Percentiles rank a stretch among this genome's conserved stretches.
These are phyloP conservation scores for Julus scandinavius DNA, from an alignment of 2,888 invertebrate species.

Conservation along the genomic window DNA sequence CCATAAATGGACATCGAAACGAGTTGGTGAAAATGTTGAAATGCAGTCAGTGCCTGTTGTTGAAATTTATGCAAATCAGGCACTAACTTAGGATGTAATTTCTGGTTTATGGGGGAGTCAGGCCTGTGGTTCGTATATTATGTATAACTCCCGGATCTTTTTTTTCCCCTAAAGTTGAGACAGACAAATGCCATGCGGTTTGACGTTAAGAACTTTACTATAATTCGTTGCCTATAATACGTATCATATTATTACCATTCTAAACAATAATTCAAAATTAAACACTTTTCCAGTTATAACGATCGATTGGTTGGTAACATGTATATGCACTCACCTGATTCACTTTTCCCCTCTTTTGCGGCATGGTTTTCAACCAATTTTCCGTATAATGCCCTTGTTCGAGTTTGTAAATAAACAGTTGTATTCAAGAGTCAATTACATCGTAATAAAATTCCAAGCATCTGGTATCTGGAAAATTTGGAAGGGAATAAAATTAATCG, in stretches of 20 bases:
- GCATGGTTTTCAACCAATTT: too few relatives aligned
- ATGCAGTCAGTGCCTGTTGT: not conserved
- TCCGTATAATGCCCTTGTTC: too few relatives aligned
- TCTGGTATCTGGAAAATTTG: too few relatives aligned
- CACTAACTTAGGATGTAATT: constrained; percentile 39
- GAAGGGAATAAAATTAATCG: too few relatives aligned
- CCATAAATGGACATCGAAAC: constrained; percentile 2
- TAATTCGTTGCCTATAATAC: not conserved
- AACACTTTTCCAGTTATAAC: not conserved
- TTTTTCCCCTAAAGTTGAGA: not conserved
- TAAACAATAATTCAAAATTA: not conserved
- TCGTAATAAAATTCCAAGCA: too few relatives aligned
- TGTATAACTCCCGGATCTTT: not conserved
- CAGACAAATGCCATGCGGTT: not conserved
- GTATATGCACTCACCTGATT: too few relatives aligned
- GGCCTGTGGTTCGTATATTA: not conserved
- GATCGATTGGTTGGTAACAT: too few relatives aligned
- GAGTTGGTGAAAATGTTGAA: constrained; percentile 18
- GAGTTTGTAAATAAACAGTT: too few relatives aligned
- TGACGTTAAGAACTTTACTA: not conserved
- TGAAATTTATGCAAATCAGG: constrained; percentile 24
- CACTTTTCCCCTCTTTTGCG: too few relatives aligned
- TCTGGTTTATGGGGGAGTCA: not conserved
- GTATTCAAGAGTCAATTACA: too few relatives aligned
- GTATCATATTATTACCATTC: not conserved